Evolutionary conservation across 2,888 invertebrate genomes (phyloP).

Genomic region (Scaptomyza flava): DNA sequence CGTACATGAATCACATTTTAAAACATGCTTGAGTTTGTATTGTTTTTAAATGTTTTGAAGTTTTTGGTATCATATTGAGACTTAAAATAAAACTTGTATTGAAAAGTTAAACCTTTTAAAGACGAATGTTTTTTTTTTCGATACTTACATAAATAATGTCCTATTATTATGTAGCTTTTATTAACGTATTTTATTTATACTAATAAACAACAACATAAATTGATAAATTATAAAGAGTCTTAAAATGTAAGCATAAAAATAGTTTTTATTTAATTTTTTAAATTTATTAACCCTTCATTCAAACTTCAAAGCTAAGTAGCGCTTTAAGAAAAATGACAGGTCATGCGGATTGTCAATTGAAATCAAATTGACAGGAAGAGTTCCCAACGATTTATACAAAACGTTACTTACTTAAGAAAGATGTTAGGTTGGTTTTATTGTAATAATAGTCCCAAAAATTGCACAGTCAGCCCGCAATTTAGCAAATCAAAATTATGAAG

Average conservation of each 20-base stretch:
- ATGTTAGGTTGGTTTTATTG: slow-evolving; percentile 13
- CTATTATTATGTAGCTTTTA: too few species aligned
- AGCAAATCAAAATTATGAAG: slow-evolving; percentile 55
- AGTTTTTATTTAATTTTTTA: too few species aligned
- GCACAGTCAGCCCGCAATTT: slow-evolving; percentile 57
- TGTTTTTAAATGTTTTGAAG: not conserved
- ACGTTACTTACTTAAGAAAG: slow-evolving; percentile 24
- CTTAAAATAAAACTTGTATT: not conserved
- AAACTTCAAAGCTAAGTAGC: not conserved
- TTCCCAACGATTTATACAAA: slow-evolving; percentile 9
- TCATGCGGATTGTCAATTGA: slow-evolving; percentile 44
- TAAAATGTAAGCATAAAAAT: too few species aligned
- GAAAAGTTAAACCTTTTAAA: too few species aligned
- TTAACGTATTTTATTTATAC: too few species aligned
- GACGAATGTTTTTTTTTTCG: too few species aligned
- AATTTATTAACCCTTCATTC: too few species aligned
- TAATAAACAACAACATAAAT: too few species aligned
- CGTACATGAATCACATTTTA: not conserved
- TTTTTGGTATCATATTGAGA: not conserved
- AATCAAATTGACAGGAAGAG: not conserved
- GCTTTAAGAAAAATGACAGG: slow-evolving; percentile 25
- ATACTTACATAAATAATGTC: too few species aligned
- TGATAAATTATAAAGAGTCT: too few species aligned
- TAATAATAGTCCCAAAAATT: slow-evolving; percentile 16
- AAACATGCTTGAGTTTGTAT: not conserved